Percentiles rank a stretch among this genome's conserved stretches.
Evolutionary conservation across 2,797 vertebrate genomes (phyloP).

Genomic region (Eleutherodactylus coqui): DNA sequence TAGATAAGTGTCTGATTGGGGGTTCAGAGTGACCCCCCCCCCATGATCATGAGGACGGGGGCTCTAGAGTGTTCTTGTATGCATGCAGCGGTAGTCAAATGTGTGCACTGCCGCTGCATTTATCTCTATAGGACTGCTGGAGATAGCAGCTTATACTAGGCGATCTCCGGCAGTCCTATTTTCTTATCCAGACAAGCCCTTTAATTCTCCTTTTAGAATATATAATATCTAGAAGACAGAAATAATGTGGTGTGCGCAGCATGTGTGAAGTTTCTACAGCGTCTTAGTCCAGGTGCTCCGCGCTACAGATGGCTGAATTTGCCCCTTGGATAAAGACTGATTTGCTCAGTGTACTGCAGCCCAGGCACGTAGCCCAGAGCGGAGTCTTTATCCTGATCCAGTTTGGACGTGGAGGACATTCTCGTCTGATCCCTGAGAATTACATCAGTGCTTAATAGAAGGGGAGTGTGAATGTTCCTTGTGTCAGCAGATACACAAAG

Average conservation of each 20-base stretch:
- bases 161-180: too few species aligned
- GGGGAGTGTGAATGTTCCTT: background rate
- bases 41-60: too few species aligned
- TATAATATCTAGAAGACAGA: background rate
- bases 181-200: background rate
- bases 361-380: constrained; percentile 4
- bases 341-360: background rate
- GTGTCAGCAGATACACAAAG: constrained; percentile 27
- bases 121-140: too few species aligned
- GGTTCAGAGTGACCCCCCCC: too few species aligned
- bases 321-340: background rate
- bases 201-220: background rate
- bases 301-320: background rate
- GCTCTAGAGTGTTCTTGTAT: too few species aligned
- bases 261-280: background rate
- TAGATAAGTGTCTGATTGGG: too few species aligned
- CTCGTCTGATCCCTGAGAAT: constrained; percentile 36
- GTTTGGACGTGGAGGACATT: constrained; percentile 7
- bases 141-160: too few species aligned
- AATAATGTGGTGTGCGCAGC: background rate
- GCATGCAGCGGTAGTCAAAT: too few species aligned
- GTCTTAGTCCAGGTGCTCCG: background rate
- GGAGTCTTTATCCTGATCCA: constrained; percentile 3
- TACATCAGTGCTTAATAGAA: background rate
- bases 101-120: too few species aligned